Base-by-base conservation (phyloP, 2,797 vertebrate genomes). In the Sebastiscus albofasciatus region DNA sequence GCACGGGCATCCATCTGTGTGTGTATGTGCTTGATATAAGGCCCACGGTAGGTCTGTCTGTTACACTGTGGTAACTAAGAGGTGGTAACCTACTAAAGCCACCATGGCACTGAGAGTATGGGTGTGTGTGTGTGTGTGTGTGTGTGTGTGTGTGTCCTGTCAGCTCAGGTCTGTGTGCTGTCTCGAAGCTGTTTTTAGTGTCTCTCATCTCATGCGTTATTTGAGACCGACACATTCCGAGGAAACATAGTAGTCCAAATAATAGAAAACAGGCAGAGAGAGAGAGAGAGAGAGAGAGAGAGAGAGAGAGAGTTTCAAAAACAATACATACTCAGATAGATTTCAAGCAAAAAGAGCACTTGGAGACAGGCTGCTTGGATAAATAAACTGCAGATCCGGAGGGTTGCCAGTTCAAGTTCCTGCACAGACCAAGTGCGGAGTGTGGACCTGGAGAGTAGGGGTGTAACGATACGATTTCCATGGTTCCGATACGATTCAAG, bases 1-100 rank as follows among this genome's bases (percentile, higher is more conserved):
- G 66, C 64, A 59, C 29, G 26, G 34, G 5, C 61, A 16, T 72
- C 67, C 58, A 66, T 76, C 66, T 84, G 79, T 77, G 65, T 75
- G 42, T 49, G 75, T 81, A 69, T 71, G 22, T 74, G 61, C n/a
- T n/a, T 52, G 36, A 36, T 67, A 22, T 16, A 73, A 70, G 49
- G 55, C 72, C 67, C 5, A 1, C 20, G 66, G 72, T 72, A 26
- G 16, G 14, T 42, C 56, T 58, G 76, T 86, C 71, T 81, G 72
- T 66, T 56, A 59, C 59, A 67, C 34, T 62, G 58, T 59, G 76
- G 29, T 39, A 39, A 39, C 36, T 39, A n/a, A 60, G 55, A 73
- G 64, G 58, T 46, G 29, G 14, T 59, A 82, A 55, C 74, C 77
- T 69, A 80, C 22, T 74, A 72, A 61, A 20, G 24, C 2, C 22